Percentiles rank a stretch among this genome's conserved stretches.
These are phyloP conservation scores for Pseudonaja textilis DNA, from an alignment of 2,113 vertebrate genomes.

Conservation along the genomic window DNA sequence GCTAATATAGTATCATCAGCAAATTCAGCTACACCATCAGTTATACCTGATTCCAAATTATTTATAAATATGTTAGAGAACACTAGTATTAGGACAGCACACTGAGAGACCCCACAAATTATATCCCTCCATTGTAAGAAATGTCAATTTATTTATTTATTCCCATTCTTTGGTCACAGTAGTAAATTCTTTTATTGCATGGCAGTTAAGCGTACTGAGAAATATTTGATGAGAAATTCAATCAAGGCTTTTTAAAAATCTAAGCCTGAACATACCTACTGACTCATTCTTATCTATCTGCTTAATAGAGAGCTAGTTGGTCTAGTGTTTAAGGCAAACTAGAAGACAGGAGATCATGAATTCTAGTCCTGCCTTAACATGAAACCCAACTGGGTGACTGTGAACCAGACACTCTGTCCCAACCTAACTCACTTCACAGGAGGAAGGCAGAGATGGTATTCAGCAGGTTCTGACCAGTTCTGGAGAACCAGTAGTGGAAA, in stretches of 20 bases:
- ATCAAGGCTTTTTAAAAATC: background rate
- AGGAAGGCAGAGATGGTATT: background rate
- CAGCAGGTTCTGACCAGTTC: too few relatives aligned
- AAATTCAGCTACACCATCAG: background rate
- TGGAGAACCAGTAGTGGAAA: too few relatives aligned
- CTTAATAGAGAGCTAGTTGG: background rate
- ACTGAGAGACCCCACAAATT: background rate
- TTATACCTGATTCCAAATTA: background rate
- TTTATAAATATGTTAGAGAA: background rate
- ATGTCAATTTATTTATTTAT: background rate
- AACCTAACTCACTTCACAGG: background rate
- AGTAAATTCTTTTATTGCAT: background rate
- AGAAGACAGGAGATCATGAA: background rate
- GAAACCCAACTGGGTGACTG: background rate
- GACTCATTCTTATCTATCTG: background rate
- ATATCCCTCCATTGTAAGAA: background rate
- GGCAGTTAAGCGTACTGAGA: background rate
- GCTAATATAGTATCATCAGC: background rate
- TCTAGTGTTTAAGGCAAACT: background rate
- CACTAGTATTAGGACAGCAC: background rate
- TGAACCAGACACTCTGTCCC: background rate
- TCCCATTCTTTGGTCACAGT: background rate
- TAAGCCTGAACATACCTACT: background rate
- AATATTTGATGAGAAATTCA: background rate
- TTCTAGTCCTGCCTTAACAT: background rate